Percentiles rank a stretch among this genome's conserved stretches.
phyloP scores from a whole-genome alignment of 1,140 invertebrate species.

The Pogonomyrmex californicus region DNA sequence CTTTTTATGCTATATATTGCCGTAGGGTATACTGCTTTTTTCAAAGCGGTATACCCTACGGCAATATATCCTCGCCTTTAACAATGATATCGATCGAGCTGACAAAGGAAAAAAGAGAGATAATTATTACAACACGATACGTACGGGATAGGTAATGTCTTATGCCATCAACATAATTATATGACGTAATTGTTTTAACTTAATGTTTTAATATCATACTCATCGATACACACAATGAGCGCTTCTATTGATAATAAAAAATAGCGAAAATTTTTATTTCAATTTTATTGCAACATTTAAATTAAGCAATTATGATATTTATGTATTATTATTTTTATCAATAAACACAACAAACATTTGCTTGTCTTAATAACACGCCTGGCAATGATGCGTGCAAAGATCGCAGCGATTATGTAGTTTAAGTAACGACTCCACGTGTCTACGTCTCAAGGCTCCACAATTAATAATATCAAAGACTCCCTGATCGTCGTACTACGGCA shows the following conservation, averaged over 20 bases:
- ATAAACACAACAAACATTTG: background rate
- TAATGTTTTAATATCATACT: background rate
- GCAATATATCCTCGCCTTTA: constrained; percentile 11
- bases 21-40: background rate
- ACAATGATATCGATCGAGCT: constrained; percentile 1
- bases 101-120: background rate
- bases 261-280: background rate
- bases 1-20: background rate
- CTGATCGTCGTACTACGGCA: background rate
- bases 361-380: background rate
- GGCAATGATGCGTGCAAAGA: constrained; percentile 10
- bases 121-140: constrained; percentile 3
- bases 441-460: constrained; percentile 44
- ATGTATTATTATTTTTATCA: background rate
- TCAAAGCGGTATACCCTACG: constrained; percentile 4
- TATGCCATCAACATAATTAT: background rate
- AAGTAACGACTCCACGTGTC: background rate
- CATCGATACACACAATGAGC: background rate
- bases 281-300: background rate
- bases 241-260: background rate
- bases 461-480: constrained; percentile 54
- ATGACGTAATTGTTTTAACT: background rate
- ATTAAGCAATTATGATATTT: background rate
- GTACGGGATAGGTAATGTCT: background rate
- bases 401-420: background rate